Evolutionary conservation across 2,888 invertebrate genomes (phyloP).

Genomic region (Eurytoma adleriae): DNA sequence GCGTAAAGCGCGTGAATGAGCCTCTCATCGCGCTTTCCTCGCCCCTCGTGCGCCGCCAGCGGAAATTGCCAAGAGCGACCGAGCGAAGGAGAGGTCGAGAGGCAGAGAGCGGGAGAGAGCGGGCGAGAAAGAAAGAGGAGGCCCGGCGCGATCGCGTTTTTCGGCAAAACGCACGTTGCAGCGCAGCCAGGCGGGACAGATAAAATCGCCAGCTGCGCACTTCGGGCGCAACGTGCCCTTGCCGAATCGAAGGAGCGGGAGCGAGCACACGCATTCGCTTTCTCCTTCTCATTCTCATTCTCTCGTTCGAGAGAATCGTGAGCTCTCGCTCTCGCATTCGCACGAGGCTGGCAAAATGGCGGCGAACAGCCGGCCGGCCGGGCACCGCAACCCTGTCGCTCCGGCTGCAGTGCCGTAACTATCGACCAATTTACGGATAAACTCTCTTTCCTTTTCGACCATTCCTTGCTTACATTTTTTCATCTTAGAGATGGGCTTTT

Average conservation of each 20-base stretch:
- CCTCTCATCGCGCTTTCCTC: not conserved
- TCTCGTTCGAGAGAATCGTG: not conserved
- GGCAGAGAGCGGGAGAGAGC: constrained; percentile 2
- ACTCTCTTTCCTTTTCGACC: no score
- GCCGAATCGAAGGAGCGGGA: not conserved
- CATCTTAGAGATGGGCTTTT: no score
- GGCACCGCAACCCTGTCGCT: constrained; percentile 49
- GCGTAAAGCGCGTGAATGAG: constrained; percentile 44
- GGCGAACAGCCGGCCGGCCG: constrained; percentile 69
- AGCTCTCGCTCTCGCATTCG: constrained; percentile 51
- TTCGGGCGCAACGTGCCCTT: no score
- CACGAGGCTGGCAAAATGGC: constrained; percentile 75
- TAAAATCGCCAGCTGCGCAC: constrained; percentile 42
- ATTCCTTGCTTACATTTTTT: no score
- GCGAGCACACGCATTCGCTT: constrained; percentile 60
- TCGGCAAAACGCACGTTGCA: constrained; percentile 8
- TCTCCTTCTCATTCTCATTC: constrained; percentile 60
- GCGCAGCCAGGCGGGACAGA: not conserved
- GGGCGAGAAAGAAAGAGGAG: not conserved
- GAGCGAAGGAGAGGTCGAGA: constrained; percentile 18
- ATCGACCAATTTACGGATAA: not conserved
- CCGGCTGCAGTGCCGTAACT: constrained; percentile 50
- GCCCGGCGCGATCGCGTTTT: constrained; percentile 3
- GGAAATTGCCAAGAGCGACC: constrained; percentile 44
- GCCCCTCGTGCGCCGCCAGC: constrained; percentile 6